Conservation (phyloP, 1,140 invertebrate species). For the Euura lappo region DNA sequence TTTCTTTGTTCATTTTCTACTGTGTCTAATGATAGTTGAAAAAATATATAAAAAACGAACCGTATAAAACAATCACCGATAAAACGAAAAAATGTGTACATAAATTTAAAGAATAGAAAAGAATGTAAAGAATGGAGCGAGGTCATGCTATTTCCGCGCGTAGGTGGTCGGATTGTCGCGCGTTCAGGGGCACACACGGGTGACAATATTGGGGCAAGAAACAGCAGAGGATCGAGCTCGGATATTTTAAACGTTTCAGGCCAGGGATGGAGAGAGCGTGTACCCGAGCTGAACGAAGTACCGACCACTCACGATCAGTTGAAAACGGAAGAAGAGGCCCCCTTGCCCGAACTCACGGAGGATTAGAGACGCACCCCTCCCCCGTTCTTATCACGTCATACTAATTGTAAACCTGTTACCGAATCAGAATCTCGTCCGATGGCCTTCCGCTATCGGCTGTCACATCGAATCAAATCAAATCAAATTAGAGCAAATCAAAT, state of each 20-base stretch:
- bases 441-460: no score
- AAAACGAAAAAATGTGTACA: conserved; percentile 26
- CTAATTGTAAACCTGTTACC: no score
- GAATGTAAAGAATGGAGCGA: neutral
- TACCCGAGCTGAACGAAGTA: conserved; percentile 58
- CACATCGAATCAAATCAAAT: no score
- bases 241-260: conserved; percentile 59
- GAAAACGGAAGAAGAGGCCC: conserved; percentile 45
- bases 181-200: neutral
- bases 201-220: conserved; percentile 11
- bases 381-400: no score
- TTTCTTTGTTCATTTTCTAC: conserved; percentile 1
- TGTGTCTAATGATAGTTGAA: conserved; percentile 21
- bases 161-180: neutral
- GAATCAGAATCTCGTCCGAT: no score
- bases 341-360: conserved; percentile 42
- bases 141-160: neutral
- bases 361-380: conserved; percentile 29
- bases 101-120: conserved; percentile 23
- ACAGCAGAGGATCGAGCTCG: conserved; percentile 31
- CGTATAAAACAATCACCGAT: conserved; percentile 27
- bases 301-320: conserved; percentile 41
- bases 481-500: no score
- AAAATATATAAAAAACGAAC: conserved; percentile 18
- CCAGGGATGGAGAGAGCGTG: conserved; percentile 58